Base-by-base conservation (phyloP, 1,140 invertebrate species). In the Tigriopus japonicus region DNA sequence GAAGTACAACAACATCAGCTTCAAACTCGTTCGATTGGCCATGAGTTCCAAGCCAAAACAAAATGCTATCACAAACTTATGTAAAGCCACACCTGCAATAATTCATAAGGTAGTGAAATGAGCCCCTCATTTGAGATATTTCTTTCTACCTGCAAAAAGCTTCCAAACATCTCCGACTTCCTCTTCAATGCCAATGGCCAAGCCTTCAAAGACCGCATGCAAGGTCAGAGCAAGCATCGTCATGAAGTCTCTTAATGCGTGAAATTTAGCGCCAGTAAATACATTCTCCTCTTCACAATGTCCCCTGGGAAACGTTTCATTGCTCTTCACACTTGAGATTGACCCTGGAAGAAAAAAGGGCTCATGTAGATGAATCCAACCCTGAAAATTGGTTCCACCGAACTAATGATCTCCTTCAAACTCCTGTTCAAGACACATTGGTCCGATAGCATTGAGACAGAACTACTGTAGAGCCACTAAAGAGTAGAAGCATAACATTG, bases 161-260 rank as follows among this genome's bases (percentile, higher is more conserved):
- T 68, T 65, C 62, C 68, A 67, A 12, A 75, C 65, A 56, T 70
- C 66, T 12, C 56, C 24, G 0, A 60, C n/a, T 15, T 64, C 56
- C 10, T 43, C 60, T 63, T 76, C 24, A 40, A 67, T 55, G 12
- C 65, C 66, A 1, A 66, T 42, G 3, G 65, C 65, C n/a, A 67
- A 43, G 0, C 81, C 81, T 69, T 82, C 81, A 67, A 82, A 80
- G 5, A 81, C 69, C 6, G 77, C 76, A 68, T 82, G 81, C 59
- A 81, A 74, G 1, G 78, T 78, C 9, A 82, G 72, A 1, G 81
- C 80, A 52, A 79, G 67, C 9, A 80, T 73, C 55, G 80, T 73
- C 28, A 79, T 62, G 45, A 76, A 56, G 56, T 73, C 69, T 21
- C 74, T 66, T 45, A 78, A 61, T 41, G 66, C 58, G 62, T 65